Evolutionary conservation across 2,797 vertebrate genomes (phyloP).

Genomic region (Myotis vivesi): DNA sequence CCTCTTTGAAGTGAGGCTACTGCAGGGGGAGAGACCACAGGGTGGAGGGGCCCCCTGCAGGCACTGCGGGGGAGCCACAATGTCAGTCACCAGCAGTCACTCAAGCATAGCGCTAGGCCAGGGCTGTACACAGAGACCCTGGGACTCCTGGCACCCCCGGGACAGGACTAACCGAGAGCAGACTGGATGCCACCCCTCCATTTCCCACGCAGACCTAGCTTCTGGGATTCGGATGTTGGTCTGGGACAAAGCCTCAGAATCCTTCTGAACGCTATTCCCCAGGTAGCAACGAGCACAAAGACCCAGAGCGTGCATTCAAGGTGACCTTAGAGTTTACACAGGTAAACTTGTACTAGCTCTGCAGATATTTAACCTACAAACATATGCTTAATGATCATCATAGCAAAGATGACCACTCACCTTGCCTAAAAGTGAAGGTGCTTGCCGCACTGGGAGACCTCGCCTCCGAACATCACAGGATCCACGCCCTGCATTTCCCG

Average conservation of each 20-base stretch:
- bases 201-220: neutral
- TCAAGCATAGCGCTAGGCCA: neutral
- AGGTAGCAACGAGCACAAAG: fast-evolving
- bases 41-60: neutral
- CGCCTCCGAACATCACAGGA: neutral
- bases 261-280: neutral
- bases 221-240: neutral
- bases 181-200: neutral
- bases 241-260: neutral
- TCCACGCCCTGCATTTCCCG: neutral
- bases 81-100: neutral
- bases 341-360: neutral
- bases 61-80: neutral
- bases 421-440: neutral
- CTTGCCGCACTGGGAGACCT: neutral
- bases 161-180: neutral
- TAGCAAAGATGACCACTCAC: neutral
- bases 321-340: neutral
- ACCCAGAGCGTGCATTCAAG: neutral
- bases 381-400: neutral
- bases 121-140: neutral
- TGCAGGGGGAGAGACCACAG: neutral
- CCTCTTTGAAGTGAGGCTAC: neutral
- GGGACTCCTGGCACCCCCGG: neutral
- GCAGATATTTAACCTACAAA: neutral